Evolutionary conservation across 2,113 vertebrate species (phyloP), one percentile per base, ranked within the genome.

Genomic region (Suncus etruscus): DNA sequence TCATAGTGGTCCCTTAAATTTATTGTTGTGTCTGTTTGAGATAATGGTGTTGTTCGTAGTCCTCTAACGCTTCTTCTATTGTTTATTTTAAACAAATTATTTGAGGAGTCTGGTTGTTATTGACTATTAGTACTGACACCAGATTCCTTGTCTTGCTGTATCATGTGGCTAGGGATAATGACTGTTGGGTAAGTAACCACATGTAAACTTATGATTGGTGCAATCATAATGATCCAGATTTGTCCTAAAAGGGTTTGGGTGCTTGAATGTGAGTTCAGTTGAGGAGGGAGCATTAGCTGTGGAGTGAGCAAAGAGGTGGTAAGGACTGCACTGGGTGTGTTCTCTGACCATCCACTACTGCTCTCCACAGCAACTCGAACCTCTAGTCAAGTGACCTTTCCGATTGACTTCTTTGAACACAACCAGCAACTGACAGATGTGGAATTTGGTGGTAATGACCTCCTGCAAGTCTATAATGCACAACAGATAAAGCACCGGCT

Each of bases 401-500:
- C 99, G 32, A 99, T 99, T n/a, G 99, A 99, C 97, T 99, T 99
- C 97, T 99, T 99, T 88, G 99, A 99, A 89, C 99, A 99, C 98
- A 99, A 99, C 97, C 99, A 99, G 95, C 99, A 99, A 89, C 98
- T 99, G 86, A 99, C 99, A 1, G 99, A 99, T 3, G 99, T 99
- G 92, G 99, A 99, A 96, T 99, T 99, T 8, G 99, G 99, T 0
- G 99, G 99, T 50, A 99, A 99, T 18, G 99, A 99, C 95, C 98
- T 99, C 86, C 97, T 99, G 87, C 99, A 99, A 96, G 99, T 99
- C 86, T 99, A 99, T 96, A 99, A 99, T 0, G 99, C 99, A 48
- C 99, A 99, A 95, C 99, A 99, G 97, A 99, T 99, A 90, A 99
- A 99, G 97, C 99, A 99, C 97, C 98, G 99, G 2, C 98, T 99